Evolutionary conservation across 2,797 vertebrate species (phyloP).

Genomic region (Fistularia tabacaria): DNA sequence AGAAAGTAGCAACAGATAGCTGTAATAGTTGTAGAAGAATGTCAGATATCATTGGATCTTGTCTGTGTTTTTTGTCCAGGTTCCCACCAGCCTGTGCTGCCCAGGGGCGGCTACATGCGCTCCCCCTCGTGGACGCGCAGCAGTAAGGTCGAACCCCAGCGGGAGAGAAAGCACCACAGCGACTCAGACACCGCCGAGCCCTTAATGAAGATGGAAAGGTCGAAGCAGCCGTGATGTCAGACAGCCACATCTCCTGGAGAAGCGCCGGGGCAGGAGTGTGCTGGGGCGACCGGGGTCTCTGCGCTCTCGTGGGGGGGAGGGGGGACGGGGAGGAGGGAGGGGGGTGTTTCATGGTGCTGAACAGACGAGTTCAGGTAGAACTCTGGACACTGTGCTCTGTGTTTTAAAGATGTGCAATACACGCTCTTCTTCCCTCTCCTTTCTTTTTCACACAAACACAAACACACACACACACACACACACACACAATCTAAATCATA

Average conservation of each 20-base stretch:
- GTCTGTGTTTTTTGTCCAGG: slow-evolving; percentile 58
- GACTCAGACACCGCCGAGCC: slow-evolving; percentile 80
- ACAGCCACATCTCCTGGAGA: background rate
- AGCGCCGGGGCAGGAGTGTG: slow-evolving; percentile 19
- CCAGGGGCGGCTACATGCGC: slow-evolving; percentile 84
- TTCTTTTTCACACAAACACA: slow-evolving; percentile 1
- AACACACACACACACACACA: slow-evolving; percentile 9
- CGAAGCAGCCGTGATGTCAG: slow-evolving; percentile 77
- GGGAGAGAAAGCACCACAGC: slow-evolving; percentile 84
- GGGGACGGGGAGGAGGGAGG: no score
- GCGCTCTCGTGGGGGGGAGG: slow-evolving; percentile 22
- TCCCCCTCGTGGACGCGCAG: slow-evolving; percentile 90
- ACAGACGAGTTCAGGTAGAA: slow-evolving; percentile 43
- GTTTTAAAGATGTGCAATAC: slow-evolving; percentile 51
- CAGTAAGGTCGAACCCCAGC: slow-evolving; percentile 75
- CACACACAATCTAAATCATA: slow-evolving; percentile 26
- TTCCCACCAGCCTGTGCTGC: slow-evolving; percentile 75
- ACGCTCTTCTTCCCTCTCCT: slow-evolving; percentile 14
- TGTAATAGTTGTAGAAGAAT: no score
- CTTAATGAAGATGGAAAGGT: slow-evolving; percentile 80
- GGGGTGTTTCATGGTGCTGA: slow-evolving; percentile 56
- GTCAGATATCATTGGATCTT: background rate
- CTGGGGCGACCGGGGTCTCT: slow-evolving; percentile 37
- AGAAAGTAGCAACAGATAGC: no score
- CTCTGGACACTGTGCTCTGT: slow-evolving; percentile 58